A percentile compares a stretch with the other conserved stretches of the same genome.
phyloP scores from a whole-genome alignment of 2,113 vertebrate genomes.

The Tonatia bakeri region DNA sequence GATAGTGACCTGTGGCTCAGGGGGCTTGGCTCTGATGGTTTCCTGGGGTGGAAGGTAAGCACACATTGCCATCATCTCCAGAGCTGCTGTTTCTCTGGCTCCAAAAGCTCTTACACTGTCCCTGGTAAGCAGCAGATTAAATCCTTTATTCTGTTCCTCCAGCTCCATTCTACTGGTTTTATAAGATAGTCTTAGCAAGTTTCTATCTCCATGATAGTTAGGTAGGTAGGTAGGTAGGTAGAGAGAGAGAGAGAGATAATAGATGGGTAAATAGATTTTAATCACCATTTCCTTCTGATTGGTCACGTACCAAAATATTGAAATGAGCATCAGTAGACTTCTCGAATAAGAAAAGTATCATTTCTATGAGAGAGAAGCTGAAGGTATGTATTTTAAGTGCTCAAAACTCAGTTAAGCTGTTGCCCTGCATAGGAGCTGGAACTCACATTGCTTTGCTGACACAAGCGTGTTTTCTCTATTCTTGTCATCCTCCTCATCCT shows the following conservation, averaged over 20 bases:
- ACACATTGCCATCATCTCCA: not conserved
- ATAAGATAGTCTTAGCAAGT: not conserved
- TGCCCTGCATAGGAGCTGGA: not conserved
- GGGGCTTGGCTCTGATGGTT: not conserved
- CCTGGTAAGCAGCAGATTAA: not conserved
- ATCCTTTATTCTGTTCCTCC: not conserved
- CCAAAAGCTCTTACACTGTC: not conserved
- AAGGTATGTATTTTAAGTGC: not conserved
- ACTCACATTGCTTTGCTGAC: not conserved
- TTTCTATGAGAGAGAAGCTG: not conserved
- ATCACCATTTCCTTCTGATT: slow-evolving; percentile 3
- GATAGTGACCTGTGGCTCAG: not conserved
- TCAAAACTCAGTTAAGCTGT: not conserved
- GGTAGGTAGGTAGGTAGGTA: not conserved
- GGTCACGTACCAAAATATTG: not conserved
- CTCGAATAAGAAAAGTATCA: not conserved
- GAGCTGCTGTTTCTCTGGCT: not conserved
- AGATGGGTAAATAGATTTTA: not conserved
- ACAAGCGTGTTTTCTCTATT: no score
- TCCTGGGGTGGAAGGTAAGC: not conserved
- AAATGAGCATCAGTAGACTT: not conserved
- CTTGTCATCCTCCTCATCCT: not conserved
- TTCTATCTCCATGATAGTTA: not conserved
- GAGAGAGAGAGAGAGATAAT: not conserved
- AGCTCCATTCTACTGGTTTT: not conserved